These are phyloP conservation scores for Pseudorectes ferrugineus DNA, from an alignment of 2,113 vertebrate species.

Conservation along the genomic window DNA sequence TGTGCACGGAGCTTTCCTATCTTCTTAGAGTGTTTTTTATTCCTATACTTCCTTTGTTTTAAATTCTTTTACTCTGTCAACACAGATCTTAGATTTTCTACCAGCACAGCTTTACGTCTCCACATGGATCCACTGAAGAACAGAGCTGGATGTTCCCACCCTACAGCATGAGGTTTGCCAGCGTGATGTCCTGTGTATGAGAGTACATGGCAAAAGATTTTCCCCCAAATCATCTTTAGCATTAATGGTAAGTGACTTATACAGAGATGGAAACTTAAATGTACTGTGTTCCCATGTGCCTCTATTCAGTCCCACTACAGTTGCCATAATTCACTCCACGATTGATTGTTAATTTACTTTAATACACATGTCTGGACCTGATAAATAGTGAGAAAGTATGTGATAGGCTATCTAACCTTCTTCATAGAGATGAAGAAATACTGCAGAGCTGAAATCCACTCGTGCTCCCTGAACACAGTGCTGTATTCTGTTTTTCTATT, in stretches of 20 bases:
- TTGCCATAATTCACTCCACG: constrained; percentile 65
- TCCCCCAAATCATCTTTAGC: constrained; percentile 22
- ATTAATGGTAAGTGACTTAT: constrained; percentile 41
- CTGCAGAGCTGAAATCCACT: constrained; percentile 53
- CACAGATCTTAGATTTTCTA: neutral
- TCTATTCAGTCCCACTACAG: constrained; percentile 35
- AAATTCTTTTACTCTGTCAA: neutral
- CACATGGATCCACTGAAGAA: neutral
- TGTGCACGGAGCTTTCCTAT: neutral
- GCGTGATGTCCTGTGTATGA: neutral
- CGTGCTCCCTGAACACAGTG: constrained; percentile 46
- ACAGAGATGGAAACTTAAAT: constrained; percentile 43
- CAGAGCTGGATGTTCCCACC: neutral
- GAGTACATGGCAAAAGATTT: neutral
- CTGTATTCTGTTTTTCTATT: constrained; percentile 56
- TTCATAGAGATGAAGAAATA: constrained; percentile 61
- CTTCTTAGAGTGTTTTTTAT: neutral
- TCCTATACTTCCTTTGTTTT: neutral
- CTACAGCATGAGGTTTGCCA: neutral
- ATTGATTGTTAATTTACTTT: constrained; percentile 67
- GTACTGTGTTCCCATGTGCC: constrained; percentile 14
- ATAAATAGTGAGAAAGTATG: constrained; percentile 50
- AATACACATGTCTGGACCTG: constrained; percentile 17
- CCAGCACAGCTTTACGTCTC: neutral
- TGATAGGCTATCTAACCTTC: constrained; percentile 47